These are phyloP conservation scores for Galeopterus variegatus DNA, from an alignment of 2,113 vertebrate genomes.

Conservation along the genomic window DNA sequence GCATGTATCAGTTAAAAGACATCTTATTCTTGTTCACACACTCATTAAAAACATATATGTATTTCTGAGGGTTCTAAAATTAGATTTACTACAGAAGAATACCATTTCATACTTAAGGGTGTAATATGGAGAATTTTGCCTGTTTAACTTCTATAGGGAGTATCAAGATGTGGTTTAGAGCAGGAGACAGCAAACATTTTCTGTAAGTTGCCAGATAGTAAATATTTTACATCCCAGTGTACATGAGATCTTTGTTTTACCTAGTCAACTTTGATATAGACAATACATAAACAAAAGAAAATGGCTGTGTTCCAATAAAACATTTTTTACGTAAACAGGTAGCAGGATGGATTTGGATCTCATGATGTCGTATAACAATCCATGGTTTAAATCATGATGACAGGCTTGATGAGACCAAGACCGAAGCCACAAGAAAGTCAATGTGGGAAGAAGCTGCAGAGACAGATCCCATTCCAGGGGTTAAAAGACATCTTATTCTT, in stretches of 20 bases:
- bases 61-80: not conserved
- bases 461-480: not conserved
- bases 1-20: not conserved
- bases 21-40: not conserved
- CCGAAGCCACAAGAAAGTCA: not conserved
- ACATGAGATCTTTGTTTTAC: fast-evolving
- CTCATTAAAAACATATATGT: not conserved
- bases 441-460: not conserved
- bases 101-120: not conserved
- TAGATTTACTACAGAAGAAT: not conserved
- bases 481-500: not conserved
- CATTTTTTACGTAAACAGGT: not conserved
- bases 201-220: not conserved
- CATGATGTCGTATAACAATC: fast-evolving
- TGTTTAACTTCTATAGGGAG: not conserved
- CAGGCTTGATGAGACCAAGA: not conserved
- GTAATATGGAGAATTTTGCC: not conserved
- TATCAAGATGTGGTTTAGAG: not conserved
- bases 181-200: not conserved
- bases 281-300: not conserved
- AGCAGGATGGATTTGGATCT: not conserved
- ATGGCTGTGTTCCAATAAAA: not conserved
- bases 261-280: not conserved
- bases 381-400: not conserved
- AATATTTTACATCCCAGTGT: not conserved